phyloP scores from a whole-genome alignment of 1,140 invertebrate genomes.

The Arion vulgaris region DNA sequence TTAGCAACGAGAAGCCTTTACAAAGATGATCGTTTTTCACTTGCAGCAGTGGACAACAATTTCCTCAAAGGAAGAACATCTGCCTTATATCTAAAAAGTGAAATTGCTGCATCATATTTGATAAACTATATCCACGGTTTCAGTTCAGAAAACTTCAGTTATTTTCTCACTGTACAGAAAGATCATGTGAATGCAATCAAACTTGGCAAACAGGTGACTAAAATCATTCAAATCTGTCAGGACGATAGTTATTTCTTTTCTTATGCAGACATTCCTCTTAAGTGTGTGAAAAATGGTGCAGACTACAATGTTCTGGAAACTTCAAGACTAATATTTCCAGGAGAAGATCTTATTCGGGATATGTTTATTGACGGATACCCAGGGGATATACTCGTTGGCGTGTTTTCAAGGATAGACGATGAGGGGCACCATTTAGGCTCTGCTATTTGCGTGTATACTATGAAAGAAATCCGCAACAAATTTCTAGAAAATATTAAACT shows the following conservation, averaged over 20 bases:
- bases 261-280: slow-evolving; percentile 96
- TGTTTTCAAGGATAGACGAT: slow-evolving; percentile 84
- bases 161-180: slow-evolving; percentile 94
- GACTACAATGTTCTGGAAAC: slow-evolving; percentile 93
- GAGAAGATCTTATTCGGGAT: slow-evolving; percentile 88
- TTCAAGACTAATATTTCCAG: slow-evolving; percentile 92
- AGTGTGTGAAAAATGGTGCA: slow-evolving; percentile 83
- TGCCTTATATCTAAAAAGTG: slow-evolving; percentile 53
- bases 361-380: slow-evolving; percentile 75
- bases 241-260: slow-evolving; percentile 91
- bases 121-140: slow-evolving; percentile 97
- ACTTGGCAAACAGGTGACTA: slow-evolving; percentile 86
- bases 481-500: slow-evolving; percentile 98
- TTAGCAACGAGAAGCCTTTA: slow-evolving; percentile 53
- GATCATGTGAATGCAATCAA: slow-evolving; percentile 73
- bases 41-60: slow-evolving; percentile 45
- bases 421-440: slow-evolving; percentile 81
- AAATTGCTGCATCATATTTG: slow-evolving; percentile 50
- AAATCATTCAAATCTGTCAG: slow-evolving; percentile 94
- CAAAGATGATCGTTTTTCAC: slow-evolving; percentile 45
- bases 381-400: slow-evolving; percentile 92
- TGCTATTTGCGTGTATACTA: slow-evolving; percentile 95
- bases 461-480: slow-evolving; percentile 92
- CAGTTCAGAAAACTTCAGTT: slow-evolving; percentile 93
- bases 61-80: slow-evolving; percentile 50